Percentiles rank a stretch among this genome's conserved stretches.
These are phyloP conservation scores for Ctenopoma kingsleyae DNA, from an alignment of 2,797 vertebrate genomes.

Conservation along the genomic window DNA sequence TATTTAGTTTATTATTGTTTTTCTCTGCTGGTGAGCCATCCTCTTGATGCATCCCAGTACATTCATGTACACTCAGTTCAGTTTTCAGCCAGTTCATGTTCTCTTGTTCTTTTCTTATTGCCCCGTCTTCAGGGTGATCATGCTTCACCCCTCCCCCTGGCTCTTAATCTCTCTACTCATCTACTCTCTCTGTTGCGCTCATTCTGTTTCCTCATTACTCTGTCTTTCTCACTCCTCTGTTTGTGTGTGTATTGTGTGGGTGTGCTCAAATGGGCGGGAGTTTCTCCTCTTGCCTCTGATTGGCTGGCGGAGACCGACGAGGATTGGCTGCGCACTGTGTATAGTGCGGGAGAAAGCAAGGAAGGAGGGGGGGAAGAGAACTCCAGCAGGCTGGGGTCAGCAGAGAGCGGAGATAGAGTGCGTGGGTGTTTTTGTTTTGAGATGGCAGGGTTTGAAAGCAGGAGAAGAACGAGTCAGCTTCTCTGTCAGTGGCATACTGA, in stretches of 20 bases:
- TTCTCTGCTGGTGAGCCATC: background rate
- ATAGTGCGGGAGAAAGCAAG: conserved; percentile 71
- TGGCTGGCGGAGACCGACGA: conserved; percentile 75
- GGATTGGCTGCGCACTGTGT: conserved; percentile 77
- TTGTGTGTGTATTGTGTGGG: conserved; percentile 84
- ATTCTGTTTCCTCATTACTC: conserved; percentile 72
- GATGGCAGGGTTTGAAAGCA: conserved; percentile 85
- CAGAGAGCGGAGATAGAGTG: conserved; percentile 82
- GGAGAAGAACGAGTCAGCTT: conserved; percentile 74
- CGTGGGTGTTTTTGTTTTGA: conserved; percentile 91
- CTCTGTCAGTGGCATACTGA: conserved; percentile 77
- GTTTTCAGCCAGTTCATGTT: conserved; percentile 61
- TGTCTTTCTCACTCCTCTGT: conserved; percentile 70
- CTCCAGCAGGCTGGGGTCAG: conserved; percentile 84
- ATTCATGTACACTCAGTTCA: conserved; percentile 24
- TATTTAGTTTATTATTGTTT: background rate
- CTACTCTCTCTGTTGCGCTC: conserved; percentile 68
- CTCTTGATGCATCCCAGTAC: conserved; percentile 16
- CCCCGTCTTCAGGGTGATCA: conserved; percentile 66
- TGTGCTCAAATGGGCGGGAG: conserved; percentile 83
- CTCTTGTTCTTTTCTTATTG: conserved; percentile 65
- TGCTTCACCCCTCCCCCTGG: conserved; percentile 66
- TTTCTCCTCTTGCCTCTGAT: conserved; percentile 69
- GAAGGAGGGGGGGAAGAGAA: conserved; percentile 51
- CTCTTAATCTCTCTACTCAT: conserved; percentile 65